Base-by-base conservation (phyloP, 2,797 vertebrate species). In the Eleutherodactylus coqui region DNA sequence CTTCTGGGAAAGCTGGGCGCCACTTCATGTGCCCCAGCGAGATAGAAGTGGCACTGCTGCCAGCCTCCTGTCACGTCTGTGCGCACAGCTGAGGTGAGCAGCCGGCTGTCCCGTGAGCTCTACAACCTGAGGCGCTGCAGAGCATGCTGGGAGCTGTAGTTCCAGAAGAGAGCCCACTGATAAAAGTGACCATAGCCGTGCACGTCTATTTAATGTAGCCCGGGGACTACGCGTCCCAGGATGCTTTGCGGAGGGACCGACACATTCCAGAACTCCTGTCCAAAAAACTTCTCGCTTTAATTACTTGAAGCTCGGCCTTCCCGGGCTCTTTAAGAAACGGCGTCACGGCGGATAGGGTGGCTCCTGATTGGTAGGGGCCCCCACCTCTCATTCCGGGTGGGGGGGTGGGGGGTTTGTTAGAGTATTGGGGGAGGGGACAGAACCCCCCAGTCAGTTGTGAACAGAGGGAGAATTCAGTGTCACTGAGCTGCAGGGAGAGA, bases 381-480 rank as follows among this genome's bases (percentile, higher is more conserved):
- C 85, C 84, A 58, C 84, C 84, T 32, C 64, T 85, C 62, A 72
- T 79, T 79, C 76, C 67, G 77, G 84, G 84, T 75, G 84, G 84
- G 84, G 84, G 84, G 69, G 43, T 36, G 84, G 84, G 84, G 84
- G 83, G 83, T 64, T 70, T 72, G 76, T 62, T 78, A 83, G 85
- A 87, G 79, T 87, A 87, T 49, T 78, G 73, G 80, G 85, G 85
- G 85, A 83, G 75, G 85, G 85, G 85, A 83, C 75, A 58, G 47
- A 72, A 47, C 43, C 75, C 85, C 78, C 85, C 85, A 78, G 80
- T 70, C 75, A 53, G 58, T 58, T 78, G 32, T 38, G 79, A 81
- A 72, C 87, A 86, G 89, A 87, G 85, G 82, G 89, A 87, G 85
- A 80, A 77, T 47, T 85, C 69, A 89, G 88, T 83, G 83, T 86